phyloP scores from a whole-genome alignment of 2,113 vertebrate genomes.

The Pleuronectes platessa region DNA sequence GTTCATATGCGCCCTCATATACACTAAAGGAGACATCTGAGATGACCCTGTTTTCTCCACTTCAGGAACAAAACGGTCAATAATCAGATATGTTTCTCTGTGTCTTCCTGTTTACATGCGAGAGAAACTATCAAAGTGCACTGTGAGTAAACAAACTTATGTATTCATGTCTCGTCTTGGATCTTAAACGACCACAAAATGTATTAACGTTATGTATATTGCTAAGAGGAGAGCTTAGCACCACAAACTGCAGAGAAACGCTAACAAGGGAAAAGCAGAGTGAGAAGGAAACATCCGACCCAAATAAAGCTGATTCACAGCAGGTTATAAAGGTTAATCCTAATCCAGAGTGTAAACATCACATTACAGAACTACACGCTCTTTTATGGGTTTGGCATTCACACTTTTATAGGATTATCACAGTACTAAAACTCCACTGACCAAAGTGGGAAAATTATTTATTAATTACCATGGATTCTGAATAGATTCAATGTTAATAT shows the following conservation, averaged over 20 bases:
- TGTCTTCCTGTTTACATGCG: background rate
- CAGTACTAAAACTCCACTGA: background rate
- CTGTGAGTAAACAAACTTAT: background rate
- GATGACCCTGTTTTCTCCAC: too few species aligned
- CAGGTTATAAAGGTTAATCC: constrained; percentile 45
- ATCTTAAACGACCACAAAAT: background rate
- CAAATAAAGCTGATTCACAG: constrained; percentile 19
- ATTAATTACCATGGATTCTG: background rate
- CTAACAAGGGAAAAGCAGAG: background rate
- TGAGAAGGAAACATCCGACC: background rate
- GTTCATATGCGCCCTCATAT: too few species aligned
- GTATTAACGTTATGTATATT: background rate
- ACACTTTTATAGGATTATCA: constrained; percentile 26
- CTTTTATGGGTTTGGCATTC: constrained; percentile 43
- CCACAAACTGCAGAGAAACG: background rate
- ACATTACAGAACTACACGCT: constrained; percentile 30
- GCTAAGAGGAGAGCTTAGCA: constrained; percentile 12
- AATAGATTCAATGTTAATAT: background rate
- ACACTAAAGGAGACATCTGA: background rate
- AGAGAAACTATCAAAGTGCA: too few species aligned
- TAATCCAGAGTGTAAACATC: constrained; percentile 61
- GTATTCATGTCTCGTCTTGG: constrained; percentile 13
- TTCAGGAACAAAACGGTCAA: too few species aligned
- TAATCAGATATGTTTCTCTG: too few species aligned
- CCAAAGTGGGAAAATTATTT: background rate